A percentile compares a stretch with the other conserved stretches of the same genome.
phyloP scores from a whole-genome alignment of 2,113 vertebrate species.

The Notothenia coriiceps region DNA sequence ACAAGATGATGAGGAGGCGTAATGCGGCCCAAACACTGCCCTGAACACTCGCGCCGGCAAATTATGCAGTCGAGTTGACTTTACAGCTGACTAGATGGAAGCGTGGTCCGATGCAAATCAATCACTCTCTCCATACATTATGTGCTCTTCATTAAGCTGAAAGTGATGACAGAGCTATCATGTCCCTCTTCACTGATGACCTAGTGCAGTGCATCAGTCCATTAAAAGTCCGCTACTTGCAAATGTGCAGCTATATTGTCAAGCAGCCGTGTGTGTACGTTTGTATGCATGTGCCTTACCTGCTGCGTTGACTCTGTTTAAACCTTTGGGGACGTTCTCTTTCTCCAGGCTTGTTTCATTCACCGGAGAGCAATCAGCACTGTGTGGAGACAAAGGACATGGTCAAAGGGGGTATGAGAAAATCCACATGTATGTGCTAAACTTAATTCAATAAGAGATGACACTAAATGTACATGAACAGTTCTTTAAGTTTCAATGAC shows the following conservation, averaged over 20 bases:
- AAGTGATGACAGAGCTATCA: conserved; percentile 78
- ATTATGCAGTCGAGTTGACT: conserved; percentile 42
- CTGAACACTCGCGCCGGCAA: conserved; percentile 6
- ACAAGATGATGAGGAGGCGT: conserved; percentile 28
- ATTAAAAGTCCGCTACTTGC: conserved; percentile 74
- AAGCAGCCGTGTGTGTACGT: conserved; percentile 14
- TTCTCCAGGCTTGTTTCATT: conserved; percentile 50
- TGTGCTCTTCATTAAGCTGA: conserved; percentile 73
- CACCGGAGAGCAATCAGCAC: conserved; percentile 50
- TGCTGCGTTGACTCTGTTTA: conserved; percentile 83
- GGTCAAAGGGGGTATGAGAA: conserved; percentile 28
- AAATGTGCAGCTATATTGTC: conserved; percentile 57
- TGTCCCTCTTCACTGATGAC: conserved; percentile 71
- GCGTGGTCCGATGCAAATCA: conserved; percentile 58
- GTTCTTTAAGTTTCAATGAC: conserved; percentile 16
- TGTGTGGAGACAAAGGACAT: conserved; percentile 53
- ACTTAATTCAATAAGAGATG: conserved; percentile 36
- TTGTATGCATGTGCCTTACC: conserved; percentile 64
- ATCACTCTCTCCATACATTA: conserved; percentile 67
- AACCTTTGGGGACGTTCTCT: conserved; percentile 74
- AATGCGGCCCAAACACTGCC: conserved; percentile 20
- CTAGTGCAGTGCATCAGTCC: conserved; percentile 71
- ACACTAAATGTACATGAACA: conserved; percentile 28
- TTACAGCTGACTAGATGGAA: conserved; percentile 57
- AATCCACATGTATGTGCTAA: conserved; percentile 2